Conservation (phyloP, 2,888 invertebrate genomes). For the Trissolcus japonicus region DNA sequence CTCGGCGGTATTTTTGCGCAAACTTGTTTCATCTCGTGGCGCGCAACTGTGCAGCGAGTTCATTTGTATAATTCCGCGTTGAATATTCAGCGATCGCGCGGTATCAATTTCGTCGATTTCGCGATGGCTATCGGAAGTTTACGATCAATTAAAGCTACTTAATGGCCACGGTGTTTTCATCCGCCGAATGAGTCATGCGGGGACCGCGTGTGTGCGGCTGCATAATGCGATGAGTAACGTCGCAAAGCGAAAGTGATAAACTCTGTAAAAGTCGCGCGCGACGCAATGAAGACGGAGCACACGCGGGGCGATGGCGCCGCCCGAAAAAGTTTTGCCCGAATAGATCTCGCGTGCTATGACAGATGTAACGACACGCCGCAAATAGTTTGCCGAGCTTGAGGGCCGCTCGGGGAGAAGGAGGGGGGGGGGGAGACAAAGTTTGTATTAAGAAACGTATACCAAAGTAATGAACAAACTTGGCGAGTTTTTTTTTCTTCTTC, state of each 20-base stretch:
- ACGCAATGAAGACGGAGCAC: conserved; percentile 35
- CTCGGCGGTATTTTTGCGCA: conserved; percentile 6
- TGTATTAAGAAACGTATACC: conserved; percentile 29
- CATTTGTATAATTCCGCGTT: conserved; percentile 24
- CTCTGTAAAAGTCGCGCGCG: conserved; percentile 39
- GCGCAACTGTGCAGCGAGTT: conserved; percentile 14
- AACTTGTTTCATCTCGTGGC: conserved; percentile 15
- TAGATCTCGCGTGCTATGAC: conserved; percentile 46
- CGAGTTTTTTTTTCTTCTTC: not conserved
- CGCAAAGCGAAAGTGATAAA: conserved; percentile 42
- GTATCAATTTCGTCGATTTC: conserved; percentile 35
- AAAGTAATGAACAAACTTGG: conserved; percentile 44
- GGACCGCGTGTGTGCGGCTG: conserved; percentile 8
- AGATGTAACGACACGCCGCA: conserved; percentile 52
- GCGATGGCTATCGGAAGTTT: conserved; percentile 38
- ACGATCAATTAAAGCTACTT: conserved; percentile 38
- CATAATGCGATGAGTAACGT: conserved; percentile 46
- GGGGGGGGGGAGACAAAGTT: conserved; percentile 37
- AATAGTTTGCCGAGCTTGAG: conserved; percentile 31
- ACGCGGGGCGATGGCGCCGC: conserved; percentile 13
- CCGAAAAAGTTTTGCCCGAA: conserved; percentile 38
- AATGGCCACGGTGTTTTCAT: conserved; percentile 38
- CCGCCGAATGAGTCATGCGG: conserved; percentile 41
- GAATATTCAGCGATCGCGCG: conserved; percentile 32
- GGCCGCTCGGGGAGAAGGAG: conserved; percentile 18